phyloP scores from a whole-genome alignment of 2,888 invertebrate species.

The Sylvicola fuscatus region DNA sequence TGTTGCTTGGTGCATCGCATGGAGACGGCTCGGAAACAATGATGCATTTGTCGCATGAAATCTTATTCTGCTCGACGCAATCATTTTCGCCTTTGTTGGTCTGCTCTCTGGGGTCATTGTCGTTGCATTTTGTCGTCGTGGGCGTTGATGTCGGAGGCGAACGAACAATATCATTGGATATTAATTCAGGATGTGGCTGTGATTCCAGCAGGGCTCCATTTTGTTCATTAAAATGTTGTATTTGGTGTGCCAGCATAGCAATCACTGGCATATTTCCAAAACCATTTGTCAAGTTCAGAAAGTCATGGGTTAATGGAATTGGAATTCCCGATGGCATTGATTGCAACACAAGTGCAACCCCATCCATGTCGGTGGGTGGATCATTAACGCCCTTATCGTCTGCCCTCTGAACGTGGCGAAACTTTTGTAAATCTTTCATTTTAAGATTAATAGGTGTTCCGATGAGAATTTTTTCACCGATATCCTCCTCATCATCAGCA shows the following conservation, averaged over 20 bases:
- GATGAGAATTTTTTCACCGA: conserved; percentile 21
- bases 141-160: too few relatives aligned
- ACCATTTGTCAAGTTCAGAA: conserved; percentile 21
- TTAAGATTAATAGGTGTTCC: conserved; percentile 23
- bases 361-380: conserved; percentile 12
- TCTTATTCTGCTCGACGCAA: not conserved
- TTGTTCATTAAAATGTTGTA: conserved; percentile 9
- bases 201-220: too few relatives aligned
- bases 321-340: conserved; percentile 17
- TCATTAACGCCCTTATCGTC: too few relatives aligned
- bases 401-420: too few relatives aligned
- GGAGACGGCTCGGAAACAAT: not conserved
- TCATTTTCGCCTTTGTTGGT: not conserved
- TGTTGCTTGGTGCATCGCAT: not conserved
- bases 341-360: conserved; percentile 23
- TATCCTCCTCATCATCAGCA: conserved; percentile 6
- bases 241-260: conserved; percentile 21
- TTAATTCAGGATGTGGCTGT: too few relatives aligned
- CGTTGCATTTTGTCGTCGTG: too few relatives aligned
- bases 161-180: too few relatives aligned
- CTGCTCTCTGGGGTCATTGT: not conserved
- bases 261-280: conserved; percentile 24
- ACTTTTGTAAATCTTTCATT: conserved; percentile 13
- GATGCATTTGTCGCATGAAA: not conserved
- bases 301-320: conserved; percentile 21